Conservation (phyloP, 1,140 invertebrate species). For the Tetragonula clypearis region DNA sequence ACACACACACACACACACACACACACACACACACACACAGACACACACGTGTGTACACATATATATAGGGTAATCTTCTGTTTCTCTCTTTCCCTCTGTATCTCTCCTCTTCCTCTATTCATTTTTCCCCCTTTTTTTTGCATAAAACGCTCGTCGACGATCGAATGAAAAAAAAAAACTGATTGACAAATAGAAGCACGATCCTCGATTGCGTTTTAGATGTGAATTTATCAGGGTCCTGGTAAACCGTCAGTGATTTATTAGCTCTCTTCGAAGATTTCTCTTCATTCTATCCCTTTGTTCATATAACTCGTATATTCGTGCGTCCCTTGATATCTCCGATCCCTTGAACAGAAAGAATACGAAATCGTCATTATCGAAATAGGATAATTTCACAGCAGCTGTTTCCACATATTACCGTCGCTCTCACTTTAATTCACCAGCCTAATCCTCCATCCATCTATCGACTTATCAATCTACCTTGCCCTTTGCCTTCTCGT, state of each 20-base stretch:
- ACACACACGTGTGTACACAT: no score
- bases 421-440: neutral
- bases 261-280: no score
- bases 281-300: neutral
- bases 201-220: neutral
- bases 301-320: neutral
- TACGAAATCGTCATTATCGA: no score
- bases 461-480: neutral
- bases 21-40: no score
- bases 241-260: no score
- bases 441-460: neutral
- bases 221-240: neutral
- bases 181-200: neutral
- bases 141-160: neutral
- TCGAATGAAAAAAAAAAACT: neutral
- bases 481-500: conserved; percentile 26
- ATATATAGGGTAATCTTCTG: neutral
- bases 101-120: neutral
- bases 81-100: neutral
- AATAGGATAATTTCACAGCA: neutral
- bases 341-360: neutral
- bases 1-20: no score
- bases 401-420: neutral
- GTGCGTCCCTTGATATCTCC: neutral
- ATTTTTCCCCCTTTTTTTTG: neutral